Conservation (phyloP, 2,113 vertebrate species). For the Pteruthius melanotis region DNA sequence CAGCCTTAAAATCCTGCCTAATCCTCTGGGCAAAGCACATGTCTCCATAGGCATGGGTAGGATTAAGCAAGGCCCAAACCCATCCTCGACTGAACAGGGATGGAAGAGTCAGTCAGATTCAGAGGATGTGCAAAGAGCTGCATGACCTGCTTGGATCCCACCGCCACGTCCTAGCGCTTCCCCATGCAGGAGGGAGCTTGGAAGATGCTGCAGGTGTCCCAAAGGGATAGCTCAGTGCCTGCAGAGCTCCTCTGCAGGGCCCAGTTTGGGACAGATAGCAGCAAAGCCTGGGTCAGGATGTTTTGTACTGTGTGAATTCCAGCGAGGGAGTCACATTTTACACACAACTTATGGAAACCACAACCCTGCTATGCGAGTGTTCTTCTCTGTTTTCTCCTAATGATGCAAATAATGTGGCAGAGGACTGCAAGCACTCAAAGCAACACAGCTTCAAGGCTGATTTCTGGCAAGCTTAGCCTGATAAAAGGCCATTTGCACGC, state of each 20-base stretch:
- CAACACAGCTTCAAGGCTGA: background rate
- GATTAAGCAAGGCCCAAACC: background rate
- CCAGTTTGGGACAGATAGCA: background rate
- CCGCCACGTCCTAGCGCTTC: fast-evolving
- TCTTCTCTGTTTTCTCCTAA: fast-evolving
- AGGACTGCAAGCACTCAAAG: background rate
- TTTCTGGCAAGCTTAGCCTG: background rate
- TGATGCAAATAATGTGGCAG: background rate
- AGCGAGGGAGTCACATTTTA: background rate
- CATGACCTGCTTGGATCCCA: fast-evolving
- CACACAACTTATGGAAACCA: background rate
- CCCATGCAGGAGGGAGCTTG: background rate
- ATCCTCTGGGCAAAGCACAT: background rate
- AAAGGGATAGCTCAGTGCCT: background rate
- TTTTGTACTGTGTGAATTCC: background rate
- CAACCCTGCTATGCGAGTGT: background rate
- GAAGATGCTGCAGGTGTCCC: background rate
- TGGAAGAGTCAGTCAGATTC: background rate
- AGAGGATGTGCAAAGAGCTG: background rate
- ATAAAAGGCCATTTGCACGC: background rate
- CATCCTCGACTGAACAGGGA: fast-evolving
- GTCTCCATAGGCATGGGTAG: fast-evolving
- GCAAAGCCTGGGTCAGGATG: background rate
- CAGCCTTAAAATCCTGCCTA: background rate
- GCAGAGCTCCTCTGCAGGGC: background rate